Evolutionary conservation across 2,113 vertebrate genomes (phyloP).

Genomic region (Suncus etruscus): DNA sequence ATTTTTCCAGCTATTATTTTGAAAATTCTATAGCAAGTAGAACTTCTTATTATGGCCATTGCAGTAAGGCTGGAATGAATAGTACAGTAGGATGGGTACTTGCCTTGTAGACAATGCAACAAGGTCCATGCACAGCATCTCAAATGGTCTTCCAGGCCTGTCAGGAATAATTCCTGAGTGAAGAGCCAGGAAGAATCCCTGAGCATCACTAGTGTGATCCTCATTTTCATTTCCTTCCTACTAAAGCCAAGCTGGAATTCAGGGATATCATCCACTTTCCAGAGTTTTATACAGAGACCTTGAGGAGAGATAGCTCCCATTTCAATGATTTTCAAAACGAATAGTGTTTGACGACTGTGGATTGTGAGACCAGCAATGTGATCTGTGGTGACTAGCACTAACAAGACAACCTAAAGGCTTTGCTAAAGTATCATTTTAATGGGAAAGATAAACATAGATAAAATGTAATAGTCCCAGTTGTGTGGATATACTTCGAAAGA

Average conservation of each 20-base stretch:
- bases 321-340: background rate
- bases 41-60: background rate
- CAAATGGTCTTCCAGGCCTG: too few species aligned
- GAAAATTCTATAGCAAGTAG: constrained; percentile 22
- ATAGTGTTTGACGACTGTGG: background rate
- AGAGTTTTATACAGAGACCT: too few species aligned
- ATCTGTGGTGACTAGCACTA: background rate
- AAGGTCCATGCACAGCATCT: too few species aligned
- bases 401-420: background rate
- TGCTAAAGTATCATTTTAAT: background rate
- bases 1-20: constrained; percentile 38
- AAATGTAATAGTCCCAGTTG: background rate
- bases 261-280: background rate
- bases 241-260: background rate
- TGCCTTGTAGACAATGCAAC: too few species aligned
- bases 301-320: background rate
- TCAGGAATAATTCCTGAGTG: too few species aligned
- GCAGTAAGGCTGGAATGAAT: background rate
- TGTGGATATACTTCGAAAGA: background rate
- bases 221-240: background rate
- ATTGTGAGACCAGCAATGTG: background rate
- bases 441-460: background rate
- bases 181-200: too few species aligned
- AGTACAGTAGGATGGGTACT: too few species aligned
- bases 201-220: background rate